Evolutionary conservation across 2,113 vertebrate genomes (phyloP).

Genomic region (Callionymus lyra): DNA sequence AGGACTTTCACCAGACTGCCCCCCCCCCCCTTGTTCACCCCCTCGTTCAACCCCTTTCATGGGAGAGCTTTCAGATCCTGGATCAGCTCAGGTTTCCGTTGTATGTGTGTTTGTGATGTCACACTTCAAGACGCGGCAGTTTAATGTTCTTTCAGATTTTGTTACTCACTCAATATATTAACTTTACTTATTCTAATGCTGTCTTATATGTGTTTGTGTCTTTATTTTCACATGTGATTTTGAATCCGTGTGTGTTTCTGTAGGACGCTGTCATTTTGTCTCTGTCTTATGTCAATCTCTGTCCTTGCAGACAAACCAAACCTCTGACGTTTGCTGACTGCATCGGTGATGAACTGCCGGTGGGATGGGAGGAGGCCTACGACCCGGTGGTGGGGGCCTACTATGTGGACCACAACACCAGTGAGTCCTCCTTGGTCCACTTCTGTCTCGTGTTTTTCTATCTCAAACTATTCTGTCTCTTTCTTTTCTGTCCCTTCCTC

Average conservation of each 20-base stretch:
- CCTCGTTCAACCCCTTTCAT: background rate
- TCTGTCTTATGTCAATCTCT: no score
- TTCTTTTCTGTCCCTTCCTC: no score
- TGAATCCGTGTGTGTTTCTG: slow-evolving; percentile 22
- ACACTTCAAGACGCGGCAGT: no score
- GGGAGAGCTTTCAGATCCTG: slow-evolving; percentile 4
- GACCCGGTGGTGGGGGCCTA: slow-evolving; percentile 87
- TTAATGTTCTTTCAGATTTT: no score
- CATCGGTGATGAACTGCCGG: slow-evolving; percentile 90
- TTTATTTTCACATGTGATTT: slow-evolving; percentile 3
- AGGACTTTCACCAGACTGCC: slow-evolving; percentile 23
- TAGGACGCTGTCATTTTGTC: no score
- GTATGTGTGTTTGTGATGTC: background rate
- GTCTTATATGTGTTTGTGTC: background rate
- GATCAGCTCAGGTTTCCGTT: background rate
- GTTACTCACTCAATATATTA: no score
- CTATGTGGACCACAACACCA: slow-evolving; percentile 98
- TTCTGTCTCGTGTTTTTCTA: background rate
- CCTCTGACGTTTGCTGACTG: slow-evolving; percentile 97
- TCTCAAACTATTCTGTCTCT: background rate
- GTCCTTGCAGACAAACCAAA: slow-evolving; percentile 83
- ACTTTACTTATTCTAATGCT: no score
- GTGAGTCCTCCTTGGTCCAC: slow-evolving; percentile 63
- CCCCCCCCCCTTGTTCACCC: background rate
- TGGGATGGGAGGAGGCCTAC: slow-evolving; percentile 95